Evolutionary conservation across 2,888 invertebrate species (phyloP).

Genomic region (Mellilla xanthometata): DNA sequence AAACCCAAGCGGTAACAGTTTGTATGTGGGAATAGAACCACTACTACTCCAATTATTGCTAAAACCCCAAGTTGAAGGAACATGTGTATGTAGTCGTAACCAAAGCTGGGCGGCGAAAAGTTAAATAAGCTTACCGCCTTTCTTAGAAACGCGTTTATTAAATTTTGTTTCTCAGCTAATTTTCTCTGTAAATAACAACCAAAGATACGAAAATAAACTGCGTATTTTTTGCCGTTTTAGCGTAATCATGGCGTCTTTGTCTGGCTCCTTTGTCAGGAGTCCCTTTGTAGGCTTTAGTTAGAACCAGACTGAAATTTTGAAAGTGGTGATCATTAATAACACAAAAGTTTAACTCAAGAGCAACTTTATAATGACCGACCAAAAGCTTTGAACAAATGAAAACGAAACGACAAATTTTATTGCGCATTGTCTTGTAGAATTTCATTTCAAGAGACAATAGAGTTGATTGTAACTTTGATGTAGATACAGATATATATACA

Average conservation of each 20-base stretch:
- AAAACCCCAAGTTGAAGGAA: constrained; percentile 22
- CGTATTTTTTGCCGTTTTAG: constrained; percentile 3
- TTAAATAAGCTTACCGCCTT: constrained; percentile 1
- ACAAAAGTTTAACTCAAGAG: constrained; percentile 1
- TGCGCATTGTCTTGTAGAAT: too few relatives aligned
- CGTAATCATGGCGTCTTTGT: constrained; percentile 7
- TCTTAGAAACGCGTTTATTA: too few relatives aligned
- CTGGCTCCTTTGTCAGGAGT: constrained; percentile 5
- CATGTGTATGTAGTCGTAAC: constrained; percentile 21
- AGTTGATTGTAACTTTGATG: too few relatives aligned
- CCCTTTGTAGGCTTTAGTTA: constrained; percentile 7
- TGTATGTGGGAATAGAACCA: constrained; percentile 30
- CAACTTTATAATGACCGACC: not conserved
- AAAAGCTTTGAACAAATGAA: too few relatives aligned
- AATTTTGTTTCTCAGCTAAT: too few relatives aligned
- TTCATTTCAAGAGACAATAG: not conserved
- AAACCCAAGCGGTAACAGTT: constrained; percentile 31
- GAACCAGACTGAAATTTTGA: constrained; percentile 1
- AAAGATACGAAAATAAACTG: constrained; percentile 8
- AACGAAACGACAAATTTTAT: too few relatives aligned
- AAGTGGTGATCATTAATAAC: constrained; percentile 9
- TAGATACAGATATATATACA: too few relatives aligned
- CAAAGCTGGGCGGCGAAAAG: constrained; percentile 15
- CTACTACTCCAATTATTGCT: constrained; percentile 15
- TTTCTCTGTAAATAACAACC: not conserved